These are phyloP conservation scores for Hydrolagus colliei DNA, from an alignment of 2,797 vertebrate species.

Conservation along the genomic window DNA sequence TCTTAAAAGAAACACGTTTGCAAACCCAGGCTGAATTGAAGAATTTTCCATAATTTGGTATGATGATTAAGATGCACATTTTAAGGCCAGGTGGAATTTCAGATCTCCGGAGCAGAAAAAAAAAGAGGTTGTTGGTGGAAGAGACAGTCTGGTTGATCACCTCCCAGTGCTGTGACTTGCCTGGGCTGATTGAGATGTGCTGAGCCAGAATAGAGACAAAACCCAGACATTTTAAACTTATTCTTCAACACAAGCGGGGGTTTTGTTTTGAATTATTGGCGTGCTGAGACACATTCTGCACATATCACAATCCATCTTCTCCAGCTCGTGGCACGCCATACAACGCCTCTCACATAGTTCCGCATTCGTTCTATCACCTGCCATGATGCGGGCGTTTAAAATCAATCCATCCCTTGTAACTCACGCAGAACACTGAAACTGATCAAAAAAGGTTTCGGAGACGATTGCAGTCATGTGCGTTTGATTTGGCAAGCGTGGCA, in stretches of 20 bases:
- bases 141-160: background rate
- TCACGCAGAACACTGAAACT: too few relatives aligned
- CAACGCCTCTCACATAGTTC: background rate
- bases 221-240: constrained; percentile 13
- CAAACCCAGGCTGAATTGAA: too few relatives aligned
- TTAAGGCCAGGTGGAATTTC: too few relatives aligned
- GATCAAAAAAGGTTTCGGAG: too few relatives aligned
- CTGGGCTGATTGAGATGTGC: background rate
- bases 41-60: too few relatives aligned
- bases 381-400: too few relatives aligned
- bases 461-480: too few relatives aligned
- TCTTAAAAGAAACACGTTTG: too few relatives aligned
- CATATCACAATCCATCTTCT: background rate
- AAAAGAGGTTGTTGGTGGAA: background rate
- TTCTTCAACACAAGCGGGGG: background rate
- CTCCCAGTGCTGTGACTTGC: background rate
- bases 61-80: too few relatives aligned
- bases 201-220: background rate
- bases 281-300: background rate
- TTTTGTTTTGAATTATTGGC: background rate
- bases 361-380: too few relatives aligned
- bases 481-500: too few relatives aligned
- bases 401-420: too few relatives aligned
- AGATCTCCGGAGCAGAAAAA: background rate
- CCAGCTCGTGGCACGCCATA: background rate